phyloP scores from a whole-genome alignment of 2,113 vertebrate genomes.

The Hippocampus guttulatus region DNA sequence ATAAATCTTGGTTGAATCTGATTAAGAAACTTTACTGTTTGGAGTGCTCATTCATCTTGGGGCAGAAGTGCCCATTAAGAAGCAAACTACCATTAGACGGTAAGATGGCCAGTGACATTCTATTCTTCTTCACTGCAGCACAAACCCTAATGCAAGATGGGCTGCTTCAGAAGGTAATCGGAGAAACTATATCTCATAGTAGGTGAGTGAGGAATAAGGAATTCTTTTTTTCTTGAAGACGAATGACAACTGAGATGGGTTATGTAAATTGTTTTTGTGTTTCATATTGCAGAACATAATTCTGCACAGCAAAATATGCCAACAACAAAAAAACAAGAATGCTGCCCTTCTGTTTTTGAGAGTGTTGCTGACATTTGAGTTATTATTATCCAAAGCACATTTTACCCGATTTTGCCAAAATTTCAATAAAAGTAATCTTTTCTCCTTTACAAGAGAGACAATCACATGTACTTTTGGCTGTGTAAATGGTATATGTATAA shows the following conservation, averaged over 20 bases:
- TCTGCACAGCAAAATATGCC: conserved; percentile 19
- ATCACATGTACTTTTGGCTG: too few species aligned
- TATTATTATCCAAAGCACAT: background rate
- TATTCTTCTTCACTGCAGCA: conserved; percentile 44
- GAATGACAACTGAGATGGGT: conserved; percentile 59
- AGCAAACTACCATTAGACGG: conserved; percentile 33
- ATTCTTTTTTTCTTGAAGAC: conserved; percentile 48
- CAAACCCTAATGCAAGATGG: conserved; percentile 37
- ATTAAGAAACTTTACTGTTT: conserved; percentile 39
- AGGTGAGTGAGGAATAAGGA: conserved; percentile 48
- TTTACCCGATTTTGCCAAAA: background rate
- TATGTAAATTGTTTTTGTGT: conserved; percentile 58
- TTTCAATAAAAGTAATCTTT: background rate
- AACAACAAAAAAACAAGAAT: background rate
- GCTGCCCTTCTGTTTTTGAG: background rate
- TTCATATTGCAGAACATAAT: conserved; percentile 21
- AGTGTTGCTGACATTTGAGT: background rate
- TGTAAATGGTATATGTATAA: too few species aligned
- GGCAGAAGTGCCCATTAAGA: conserved; percentile 34
- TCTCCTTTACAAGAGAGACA: background rate
- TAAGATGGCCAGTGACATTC: conserved; percentile 31
- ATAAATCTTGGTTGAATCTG: background rate
- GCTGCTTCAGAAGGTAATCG: conserved; percentile 51
- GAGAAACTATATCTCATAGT: conserved; percentile 56
- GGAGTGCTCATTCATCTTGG: conserved; percentile 31